Base-by-base conservation (phyloP, 2,113 vertebrate genomes). In the Lepidothrix coronata region DNA sequence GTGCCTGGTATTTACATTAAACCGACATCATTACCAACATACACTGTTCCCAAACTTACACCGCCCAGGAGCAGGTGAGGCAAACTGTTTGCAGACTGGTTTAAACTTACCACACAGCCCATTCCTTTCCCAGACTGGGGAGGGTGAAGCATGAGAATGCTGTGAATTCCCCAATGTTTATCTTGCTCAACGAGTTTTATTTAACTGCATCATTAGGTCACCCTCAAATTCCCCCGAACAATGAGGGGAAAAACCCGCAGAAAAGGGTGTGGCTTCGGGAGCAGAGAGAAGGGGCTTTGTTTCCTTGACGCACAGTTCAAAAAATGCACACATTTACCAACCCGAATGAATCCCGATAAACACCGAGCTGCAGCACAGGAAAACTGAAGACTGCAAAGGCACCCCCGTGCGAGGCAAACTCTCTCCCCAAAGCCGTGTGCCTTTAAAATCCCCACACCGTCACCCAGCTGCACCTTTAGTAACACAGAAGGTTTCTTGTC, bases 161-260 rank as follows among this genome's bases (percentile, higher is more conserved):
- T 92, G 88, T 79, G 93, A 97, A 97, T 97, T 97, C 95, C 81
- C 78, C 89, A 96, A 91, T 76, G 79, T 96, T 98, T 96, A 96
- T 98, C 97, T 98, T 97, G 96, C 94, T 97, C 97, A 97, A 97
- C 94, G 91, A 93, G 95, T 97, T 97, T 96, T 95, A 97, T 96
- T 97, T 95, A 97, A 96, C 96, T 88, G 65, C 91, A 95, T 96
- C 84, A 91, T 97, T 97, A 96, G 96, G 96, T 98, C 97, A 97
- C 97, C 93, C 96, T 97, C 92, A 97, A 97, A 97, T 97, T 98
- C 95, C 94, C 95, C 96, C 37, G 66, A 97, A 97, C 95, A 97
- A 97, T 91, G 96, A 96, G 92, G 98, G 95, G 97, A 71, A 97
- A 98, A 98, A 97, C 97, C 95, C 95, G 88, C 97, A 97, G 87